Conservation (phyloP, 2,797 vertebrate genomes). For the Schizothorax lantsangensis region DNA sequence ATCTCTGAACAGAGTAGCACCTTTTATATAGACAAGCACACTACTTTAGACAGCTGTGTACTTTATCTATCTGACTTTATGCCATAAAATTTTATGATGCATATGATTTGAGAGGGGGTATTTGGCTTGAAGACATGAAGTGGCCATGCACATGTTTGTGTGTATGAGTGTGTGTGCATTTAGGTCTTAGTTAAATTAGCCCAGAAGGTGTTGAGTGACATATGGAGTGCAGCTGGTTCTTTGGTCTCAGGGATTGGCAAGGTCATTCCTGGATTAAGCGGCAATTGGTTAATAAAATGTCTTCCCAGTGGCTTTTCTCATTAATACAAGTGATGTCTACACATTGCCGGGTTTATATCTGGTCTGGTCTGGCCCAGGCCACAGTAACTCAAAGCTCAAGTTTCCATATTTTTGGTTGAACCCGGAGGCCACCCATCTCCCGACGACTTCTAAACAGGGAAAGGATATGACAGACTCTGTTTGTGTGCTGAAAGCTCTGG, state of each 20-base stretch:
- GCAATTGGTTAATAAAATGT: constrained; percentile 73
- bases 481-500: constrained; percentile 33
- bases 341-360: constrained; percentile 69
- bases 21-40: constrained; percentile 49
- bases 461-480: constrained; percentile 35
- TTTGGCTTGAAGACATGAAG: constrained; percentile 73
- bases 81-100: constrained; percentile 76
- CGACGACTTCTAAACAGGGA: constrained; percentile 45
- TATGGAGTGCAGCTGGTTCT: constrained; percentile 75
- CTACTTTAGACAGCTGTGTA: constrained; percentile 62
- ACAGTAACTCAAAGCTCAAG: constrained; percentile 52
- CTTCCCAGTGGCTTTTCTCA: constrained; percentile 69
- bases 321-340: constrained; percentile 67
- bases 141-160: constrained; percentile 66
- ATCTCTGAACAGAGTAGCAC: not conserved
- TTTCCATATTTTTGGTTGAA: constrained; percentile 12
- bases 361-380: constrained; percentile 54
- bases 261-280: constrained; percentile 75
- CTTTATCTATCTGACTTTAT: constrained; percentile 68
- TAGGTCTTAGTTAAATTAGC: constrained; percentile 50
- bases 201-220: constrained; percentile 79
- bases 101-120: constrained; percentile 77
- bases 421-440: constrained; percentile 34
- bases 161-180: constrained; percentile 48
- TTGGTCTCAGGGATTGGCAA: constrained; percentile 67